phyloP scores from a whole-genome alignment of 2,797 vertebrate genomes.

The Synanceia verrucosa region DNA sequence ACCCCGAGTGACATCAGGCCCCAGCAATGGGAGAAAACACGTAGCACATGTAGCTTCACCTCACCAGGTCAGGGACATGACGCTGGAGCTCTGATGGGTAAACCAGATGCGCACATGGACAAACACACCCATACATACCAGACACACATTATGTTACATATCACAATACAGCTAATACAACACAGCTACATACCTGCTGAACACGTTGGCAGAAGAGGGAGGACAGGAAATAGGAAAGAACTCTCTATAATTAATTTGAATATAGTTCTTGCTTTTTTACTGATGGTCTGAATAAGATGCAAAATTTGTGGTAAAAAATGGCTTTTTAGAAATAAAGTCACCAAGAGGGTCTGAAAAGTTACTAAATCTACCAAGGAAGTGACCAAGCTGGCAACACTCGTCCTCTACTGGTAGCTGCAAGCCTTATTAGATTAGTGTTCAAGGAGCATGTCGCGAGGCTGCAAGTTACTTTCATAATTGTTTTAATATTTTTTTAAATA shows the following conservation, averaged over 20 bases:
- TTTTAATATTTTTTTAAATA: neutral
- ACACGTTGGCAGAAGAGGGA: neutral
- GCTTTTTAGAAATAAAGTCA: too few relatives aligned
- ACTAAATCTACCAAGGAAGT: too few relatives aligned
- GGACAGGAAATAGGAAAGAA: neutral
- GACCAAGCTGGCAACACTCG: too few relatives aligned
- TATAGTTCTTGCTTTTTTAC: too few relatives aligned
- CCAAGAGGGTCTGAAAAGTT: too few relatives aligned
- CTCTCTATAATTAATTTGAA: too few relatives aligned
- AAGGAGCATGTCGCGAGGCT: neutral
- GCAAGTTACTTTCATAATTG: neutral
- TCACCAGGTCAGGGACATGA: slow-evolving; percentile 43
- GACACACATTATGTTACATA: slow-evolving; percentile 23
- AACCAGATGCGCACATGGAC: slow-evolving; percentile 69
- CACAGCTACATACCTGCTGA: neutral
- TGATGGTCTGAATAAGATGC: too few relatives aligned
- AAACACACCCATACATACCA: slow-evolving; percentile 49
- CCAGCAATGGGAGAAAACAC: slow-evolving; percentile 59
- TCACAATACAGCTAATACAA: slow-evolving; percentile 24
- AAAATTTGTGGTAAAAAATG: too few relatives aligned
- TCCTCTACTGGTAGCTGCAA: too few relatives aligned
- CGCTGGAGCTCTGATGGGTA: slow-evolving; percentile 51
- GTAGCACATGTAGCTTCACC: slow-evolving; percentile 35
- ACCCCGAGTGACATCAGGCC: slow-evolving; percentile 67
- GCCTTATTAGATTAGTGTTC: neutral